Base-by-base conservation (phyloP, 2,797 vertebrate genomes). In the Sebastes oblongus region DNA sequence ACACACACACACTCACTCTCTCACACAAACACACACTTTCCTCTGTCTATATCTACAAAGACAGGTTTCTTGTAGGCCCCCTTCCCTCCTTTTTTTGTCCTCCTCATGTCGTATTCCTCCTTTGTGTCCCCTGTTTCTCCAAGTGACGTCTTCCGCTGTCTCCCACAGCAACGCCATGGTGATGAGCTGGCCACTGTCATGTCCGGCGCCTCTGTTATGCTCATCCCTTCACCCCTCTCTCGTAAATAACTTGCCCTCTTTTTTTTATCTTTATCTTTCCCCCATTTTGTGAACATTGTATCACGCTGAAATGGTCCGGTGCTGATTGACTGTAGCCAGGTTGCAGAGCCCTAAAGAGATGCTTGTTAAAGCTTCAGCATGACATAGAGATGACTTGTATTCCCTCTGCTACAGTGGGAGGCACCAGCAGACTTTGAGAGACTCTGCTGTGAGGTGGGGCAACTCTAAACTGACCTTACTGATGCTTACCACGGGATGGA, bases 151-250 rank as follows among this genome's bases (percentile, higher is more conserved):
- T 92, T 94, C 90, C 56, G 72, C 87, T 76, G 94, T 95, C 94
- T 95, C 95, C 94, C 94, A 90, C 94, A 86, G 95, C 95, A 94
- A 96, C 94, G 69, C 94, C 96, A 95, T 95, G 94, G 94, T 90
- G 93, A 95, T 91, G 92, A 89, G 90, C 90, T 88, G 90, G 88
- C 89, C 91, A 88, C 91, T 94, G 94, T 95, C 93, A 94, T 85
- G 91, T 95, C 94, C 93, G 93, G 94, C 91, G 93, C 94, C 95
- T 95, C 94, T 91, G 88, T 92, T 93, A 90, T 92, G 93, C 92
- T 94, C 85, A 89, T 94, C 93, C 89, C 91, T 93, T 94, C 91
- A 92, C 90, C 91, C 90, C 85, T 82, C 80, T 88, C 92, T 95
- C 94, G 88, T 96, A 95, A 96, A 96, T 95, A 95, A 95, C 92